phyloP scores from a whole-genome alignment of 2,888 invertebrate genomes.

The Nasonia oneida region DNA sequence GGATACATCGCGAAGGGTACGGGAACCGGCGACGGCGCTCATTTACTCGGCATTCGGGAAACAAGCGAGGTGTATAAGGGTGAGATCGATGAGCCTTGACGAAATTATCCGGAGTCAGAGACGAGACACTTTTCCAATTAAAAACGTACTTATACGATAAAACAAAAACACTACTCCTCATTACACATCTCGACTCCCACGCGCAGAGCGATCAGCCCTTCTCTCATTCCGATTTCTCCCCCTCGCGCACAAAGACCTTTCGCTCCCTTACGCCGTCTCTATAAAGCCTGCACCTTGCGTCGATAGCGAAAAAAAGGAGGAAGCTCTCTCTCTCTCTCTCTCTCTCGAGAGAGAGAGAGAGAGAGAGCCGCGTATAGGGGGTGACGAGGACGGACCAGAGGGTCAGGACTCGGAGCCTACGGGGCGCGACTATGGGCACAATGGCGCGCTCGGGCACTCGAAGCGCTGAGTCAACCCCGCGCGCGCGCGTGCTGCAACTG shows the following conservation, averaged over 20 bases:
- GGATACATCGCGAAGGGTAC: background rate
- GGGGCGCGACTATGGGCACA: slow-evolving; percentile 9
- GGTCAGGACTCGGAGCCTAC: slow-evolving; percentile 29
- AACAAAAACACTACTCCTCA: background rate
- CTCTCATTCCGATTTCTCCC: background rate
- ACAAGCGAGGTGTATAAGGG: background rate
- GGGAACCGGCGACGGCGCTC: slow-evolving; percentile 11
- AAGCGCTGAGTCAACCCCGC: slow-evolving; percentile 54
- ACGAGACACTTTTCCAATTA: no score
- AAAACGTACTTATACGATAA: no score
- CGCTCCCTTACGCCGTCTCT: background rate
- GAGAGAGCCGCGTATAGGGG: background rate
- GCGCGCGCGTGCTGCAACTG: slow-evolving; percentile 20
- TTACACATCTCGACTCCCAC: background rate
- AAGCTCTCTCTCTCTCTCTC: background rate
- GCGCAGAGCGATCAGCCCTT: background rate
- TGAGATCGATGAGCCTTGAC: background rate
- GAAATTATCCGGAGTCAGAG: no score
- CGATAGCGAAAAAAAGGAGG: background rate
- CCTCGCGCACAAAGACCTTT: background rate
- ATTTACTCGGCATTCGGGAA: slow-evolving; percentile 29
- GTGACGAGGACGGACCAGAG: background rate
- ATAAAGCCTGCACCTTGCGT: background rate
- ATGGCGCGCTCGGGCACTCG: slow-evolving; percentile 30
- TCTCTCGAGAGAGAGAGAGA: no score